A percentile compares a stretch with the other conserved stretches of the same genome.
Evolutionary conservation across 1,140 invertebrate species (phyloP).

Genomic region (Eupeodes corollae): DNA sequence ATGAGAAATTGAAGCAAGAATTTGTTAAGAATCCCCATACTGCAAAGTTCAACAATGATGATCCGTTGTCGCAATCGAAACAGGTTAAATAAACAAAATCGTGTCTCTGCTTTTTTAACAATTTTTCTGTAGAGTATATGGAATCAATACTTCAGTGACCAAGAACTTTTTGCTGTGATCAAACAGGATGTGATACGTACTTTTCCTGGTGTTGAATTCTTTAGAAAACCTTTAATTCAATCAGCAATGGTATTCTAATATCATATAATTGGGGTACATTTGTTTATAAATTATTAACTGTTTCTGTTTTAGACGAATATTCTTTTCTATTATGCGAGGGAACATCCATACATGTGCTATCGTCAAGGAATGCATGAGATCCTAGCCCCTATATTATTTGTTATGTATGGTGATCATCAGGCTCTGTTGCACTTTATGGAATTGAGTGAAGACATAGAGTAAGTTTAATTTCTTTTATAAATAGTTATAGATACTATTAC

Average conservation of each 20-base stretch:
- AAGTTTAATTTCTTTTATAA: background rate
- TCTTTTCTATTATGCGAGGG: conserved; percentile 57
- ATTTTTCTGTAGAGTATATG: conserved; percentile 50
- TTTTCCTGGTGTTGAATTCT: conserved; percentile 68
- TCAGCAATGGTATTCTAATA: conserved; percentile 47
- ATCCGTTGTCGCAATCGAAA: conserved; percentile 30
- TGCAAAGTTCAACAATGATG: conserved; percentile 13
- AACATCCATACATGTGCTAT: conserved; percentile 60
- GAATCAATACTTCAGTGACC: conserved; percentile 72
- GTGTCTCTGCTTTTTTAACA: background rate
- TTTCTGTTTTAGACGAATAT: conserved; percentile 21
- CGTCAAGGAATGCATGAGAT: conserved; percentile 80
- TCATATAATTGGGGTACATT: background rate
- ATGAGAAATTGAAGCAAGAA: conserved; percentile 28
- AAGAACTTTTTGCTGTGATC: conserved; percentile 59
- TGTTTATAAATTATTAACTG: background rate
- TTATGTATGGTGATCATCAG: conserved; percentile 60
- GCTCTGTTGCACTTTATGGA: conserved; percentile 42
- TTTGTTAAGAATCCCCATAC: conserved; percentile 33
- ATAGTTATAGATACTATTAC: background rate
- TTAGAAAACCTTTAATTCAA: conserved; percentile 53
- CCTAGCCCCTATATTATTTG: conserved; percentile 62
- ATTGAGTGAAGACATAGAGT: conserved; percentile 26
- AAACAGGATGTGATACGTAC: conserved; percentile 70
- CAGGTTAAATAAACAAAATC: conserved; percentile 4